Evolutionary conservation across 2,797 vertebrate genomes (phyloP).

Genomic region (Hoplostethus mediterraneus): DNA sequence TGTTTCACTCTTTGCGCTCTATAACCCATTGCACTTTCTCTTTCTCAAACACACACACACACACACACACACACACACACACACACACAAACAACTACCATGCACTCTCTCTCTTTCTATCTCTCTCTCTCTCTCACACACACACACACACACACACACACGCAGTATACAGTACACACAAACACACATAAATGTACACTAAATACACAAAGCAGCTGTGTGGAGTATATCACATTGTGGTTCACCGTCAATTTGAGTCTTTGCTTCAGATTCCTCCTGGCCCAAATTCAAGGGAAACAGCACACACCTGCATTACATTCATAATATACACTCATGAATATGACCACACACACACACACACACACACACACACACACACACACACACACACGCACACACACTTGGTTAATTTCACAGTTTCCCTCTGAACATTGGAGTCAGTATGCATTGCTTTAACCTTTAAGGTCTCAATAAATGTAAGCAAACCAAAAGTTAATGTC

Average conservation of each 20-base stretch:
- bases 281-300: conserved; percentile 48
- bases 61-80: conserved; percentile 2
- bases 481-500: too few relatives aligned
- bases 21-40: not conserved
- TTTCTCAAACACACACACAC: not conserved
- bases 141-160: conserved; percentile 1
- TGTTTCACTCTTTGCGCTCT: conserved; percentile 5
- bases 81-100: conserved; percentile 3
- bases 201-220: conserved; percentile 58
- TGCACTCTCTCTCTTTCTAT: not conserved
- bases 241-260: conserved; percentile 68
- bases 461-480: too few relatives aligned
- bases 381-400: not conserved
- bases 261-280: conserved; percentile 63
- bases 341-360: not conserved
- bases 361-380: not conserved
- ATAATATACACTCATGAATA: not conserved
- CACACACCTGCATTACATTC: not conserved
- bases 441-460: too few relatives aligned
- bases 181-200: not conserved
- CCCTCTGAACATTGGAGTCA: too few relatives aligned
- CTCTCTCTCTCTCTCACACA: conserved; percentile 1
- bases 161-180: too few relatives aligned
- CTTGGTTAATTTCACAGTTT: too few relatives aligned
- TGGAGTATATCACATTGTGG: conserved; percentile 57